Evolutionary conservation across 2,888 invertebrate genomes (phyloP), one percentile per base, ranked within the genome.

Genomic region (Netelia fuscicornis): DNA sequence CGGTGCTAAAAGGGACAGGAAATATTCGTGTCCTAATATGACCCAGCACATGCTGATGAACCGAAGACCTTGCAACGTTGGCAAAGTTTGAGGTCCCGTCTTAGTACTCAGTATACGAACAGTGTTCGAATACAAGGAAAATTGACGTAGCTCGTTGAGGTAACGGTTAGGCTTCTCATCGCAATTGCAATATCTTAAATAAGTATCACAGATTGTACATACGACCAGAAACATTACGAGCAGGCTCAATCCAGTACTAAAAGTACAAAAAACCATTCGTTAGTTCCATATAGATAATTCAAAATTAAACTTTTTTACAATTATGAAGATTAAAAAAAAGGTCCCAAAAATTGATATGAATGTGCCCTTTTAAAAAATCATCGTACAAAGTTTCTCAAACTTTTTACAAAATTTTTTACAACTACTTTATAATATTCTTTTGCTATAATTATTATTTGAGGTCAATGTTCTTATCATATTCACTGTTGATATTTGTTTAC

Each of bases 31-130:
- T 1, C 94, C 95, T 11, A 94, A 82, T 23, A 94, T 90, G 2
- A 95, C 94, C 94, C 94, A 95, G 60, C 91, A 89, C 81, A 94
- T 95, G 86, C 94, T 94, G 30, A 95, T 86, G 85, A 94, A 94
- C 52, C 95, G 92, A 6, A 96, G 93, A 10, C 95, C 95, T 87
- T 95, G 94, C 11, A 95, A 87, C 60, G 92, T 93, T 0, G 91
- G 90, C 25, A 95, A 88, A 20, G 92, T 91, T 2, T 90, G 92
- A 2, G 87, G 68, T 0, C 89, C 86, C 0, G 83, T 56, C 44
- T 89, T 67, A 0, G 92, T 93, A 17, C 84, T 90, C 17, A 94
- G 81, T 76, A 94, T 89, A 81, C 93, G 93, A 2, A 86, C 87
- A 0, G 91, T 91, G 86, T 94, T 94, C 6, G 91, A 92, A 78